Conservation (phyloP, 2,113 vertebrate genomes). For the Actenoides lindsayi region DNA sequence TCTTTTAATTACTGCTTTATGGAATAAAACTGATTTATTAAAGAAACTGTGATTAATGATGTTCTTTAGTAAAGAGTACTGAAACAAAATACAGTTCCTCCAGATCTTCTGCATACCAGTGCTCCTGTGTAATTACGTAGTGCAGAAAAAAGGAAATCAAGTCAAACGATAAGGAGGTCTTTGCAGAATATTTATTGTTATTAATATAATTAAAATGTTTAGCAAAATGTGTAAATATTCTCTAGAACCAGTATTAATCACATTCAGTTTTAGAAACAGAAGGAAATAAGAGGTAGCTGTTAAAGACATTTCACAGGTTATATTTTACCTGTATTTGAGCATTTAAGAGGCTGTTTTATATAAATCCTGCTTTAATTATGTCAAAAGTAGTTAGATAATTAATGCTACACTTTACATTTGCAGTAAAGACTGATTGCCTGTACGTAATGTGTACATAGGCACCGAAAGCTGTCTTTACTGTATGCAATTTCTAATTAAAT, state of each 20-base stretch:
- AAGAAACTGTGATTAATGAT: not conserved
- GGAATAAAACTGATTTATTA: not conserved
- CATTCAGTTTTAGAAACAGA: not conserved
- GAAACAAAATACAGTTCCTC: not conserved
- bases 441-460: not conserved
- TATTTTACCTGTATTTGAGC: not conserved
- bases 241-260: not conserved
- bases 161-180: not conserved
- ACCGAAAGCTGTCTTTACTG: not conserved
- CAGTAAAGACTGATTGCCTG: not conserved
- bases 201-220: not conserved
- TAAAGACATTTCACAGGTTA: not conserved
- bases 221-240: not conserved
- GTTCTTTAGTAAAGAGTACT: not conserved
- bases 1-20: not conserved
- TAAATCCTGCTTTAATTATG: not conserved
- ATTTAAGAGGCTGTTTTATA: not conserved
- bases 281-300: not conserved
- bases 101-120: not conserved
- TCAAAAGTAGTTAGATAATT: not conserved
- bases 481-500: not conserved
- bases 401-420: not conserved
- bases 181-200: not conserved
- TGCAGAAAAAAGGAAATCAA: not conserved
- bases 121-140: not conserved